phyloP scores from a whole-genome alignment of 2,797 vertebrate genomes.

The Danio tinwini region DNA sequence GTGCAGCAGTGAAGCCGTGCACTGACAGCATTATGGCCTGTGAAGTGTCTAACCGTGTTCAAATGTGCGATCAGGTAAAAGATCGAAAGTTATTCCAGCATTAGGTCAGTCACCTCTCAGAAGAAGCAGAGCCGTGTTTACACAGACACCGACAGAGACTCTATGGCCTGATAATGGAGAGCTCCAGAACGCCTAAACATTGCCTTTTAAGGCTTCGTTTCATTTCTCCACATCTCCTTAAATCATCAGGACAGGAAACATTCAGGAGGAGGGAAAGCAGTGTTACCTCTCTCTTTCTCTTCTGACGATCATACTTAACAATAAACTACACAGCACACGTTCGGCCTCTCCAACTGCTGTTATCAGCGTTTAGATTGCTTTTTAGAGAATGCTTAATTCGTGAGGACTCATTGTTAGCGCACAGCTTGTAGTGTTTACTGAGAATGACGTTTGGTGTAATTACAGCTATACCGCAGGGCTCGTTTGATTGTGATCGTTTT shows the following conservation, averaged over 20 bases:
- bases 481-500: slow-evolving; percentile 7
- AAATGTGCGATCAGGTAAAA: neutral
- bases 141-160: slow-evolving; percentile 57
- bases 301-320: slow-evolving; percentile 24
- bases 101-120: slow-evolving; percentile 53
- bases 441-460: slow-evolving; percentile 16
- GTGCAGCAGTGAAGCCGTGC: neutral
- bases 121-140: slow-evolving; percentile 65
- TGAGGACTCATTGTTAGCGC: neutral
- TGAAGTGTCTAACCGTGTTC: slow-evolving; percentile 3
- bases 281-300: slow-evolving; percentile 38
- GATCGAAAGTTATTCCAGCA: neutral
- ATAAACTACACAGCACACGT: slow-evolving; percentile 8
- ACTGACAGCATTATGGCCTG: neutral
- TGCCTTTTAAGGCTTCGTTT: slow-evolving; percentile 81
- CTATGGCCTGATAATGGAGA: slow-evolving; percentile 73
- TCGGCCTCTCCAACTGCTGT: neutral
- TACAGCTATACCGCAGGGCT: neutral
- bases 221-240: slow-evolving; percentile 71
- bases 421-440: slow-evolving; percentile 11
- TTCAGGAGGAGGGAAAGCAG: slow-evolving; percentile 42
- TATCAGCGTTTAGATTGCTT: neutral
- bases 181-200: slow-evolving; percentile 77
- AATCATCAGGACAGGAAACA: slow-evolving; percentile 75
- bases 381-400: neutral